Percentiles rank a stretch among this genome's conserved stretches.
These are phyloP conservation scores for Andrena camellia DNA, from an alignment of 2,888 invertebrate genomes.

Conservation along the genomic window DNA sequence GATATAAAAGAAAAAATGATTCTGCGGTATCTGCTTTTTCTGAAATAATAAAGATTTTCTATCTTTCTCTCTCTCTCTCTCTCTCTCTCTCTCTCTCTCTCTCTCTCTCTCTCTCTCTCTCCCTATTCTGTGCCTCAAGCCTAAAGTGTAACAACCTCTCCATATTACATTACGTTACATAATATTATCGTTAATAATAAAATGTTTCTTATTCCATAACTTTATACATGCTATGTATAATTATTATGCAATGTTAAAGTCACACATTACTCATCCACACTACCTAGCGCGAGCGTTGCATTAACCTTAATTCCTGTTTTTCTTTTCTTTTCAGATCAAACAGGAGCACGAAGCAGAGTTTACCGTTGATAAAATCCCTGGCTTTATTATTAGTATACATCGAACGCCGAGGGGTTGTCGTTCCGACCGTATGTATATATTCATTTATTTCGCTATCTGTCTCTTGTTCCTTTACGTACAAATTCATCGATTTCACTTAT, in stretches of 20 bases:
- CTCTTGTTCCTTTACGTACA: constrained; percentile 48
- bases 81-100: constrained; percentile 72
- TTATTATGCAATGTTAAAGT: constrained; percentile 84
- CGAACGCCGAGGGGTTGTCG: constrained; percentile 70
- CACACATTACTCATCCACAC: constrained; percentile 83
- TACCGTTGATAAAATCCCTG: constrained; percentile 40
- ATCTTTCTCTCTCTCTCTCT: constrained; percentile 74
- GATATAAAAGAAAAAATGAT: constrained; percentile 29
- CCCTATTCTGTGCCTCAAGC: constrained; percentile 75
- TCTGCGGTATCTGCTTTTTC: constrained; percentile 7
- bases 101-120: constrained; percentile 73
- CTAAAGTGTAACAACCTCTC: constrained; percentile 80
- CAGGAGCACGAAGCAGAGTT: constrained; percentile 68
- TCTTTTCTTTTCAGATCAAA: constrained; percentile 36
- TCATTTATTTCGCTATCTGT: constrained; percentile 43
- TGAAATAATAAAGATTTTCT: constrained; percentile 31
- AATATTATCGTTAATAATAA: constrained; percentile 83
- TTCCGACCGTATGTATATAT: constrained; percentile 48
- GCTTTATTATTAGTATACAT: constrained; percentile 59
- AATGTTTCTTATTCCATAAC: constrained; percentile 83
- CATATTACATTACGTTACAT: constrained; percentile 80
- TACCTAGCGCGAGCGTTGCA: constrained; percentile 79
- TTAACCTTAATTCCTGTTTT: constrained; percentile 69
- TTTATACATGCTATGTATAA: constrained; percentile 85
- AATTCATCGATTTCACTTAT: constrained; percentile 53